Conservation (phyloP, 2,113 vertebrate species). For the Nothocercus julius region DNA sequence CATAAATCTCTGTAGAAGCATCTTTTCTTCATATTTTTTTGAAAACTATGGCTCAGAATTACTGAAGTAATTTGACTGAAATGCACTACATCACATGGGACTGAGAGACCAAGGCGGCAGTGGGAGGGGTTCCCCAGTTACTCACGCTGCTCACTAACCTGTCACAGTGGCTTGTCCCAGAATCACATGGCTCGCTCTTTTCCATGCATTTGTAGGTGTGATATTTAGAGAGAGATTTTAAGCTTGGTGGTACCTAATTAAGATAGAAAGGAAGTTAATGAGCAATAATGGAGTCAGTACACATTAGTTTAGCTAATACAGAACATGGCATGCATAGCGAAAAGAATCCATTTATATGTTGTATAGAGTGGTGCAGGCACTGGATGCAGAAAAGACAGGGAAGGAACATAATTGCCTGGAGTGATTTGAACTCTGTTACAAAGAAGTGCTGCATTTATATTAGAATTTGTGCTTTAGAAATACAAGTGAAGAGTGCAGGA, state of each 20-base stretch:
- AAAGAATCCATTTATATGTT: not conserved
- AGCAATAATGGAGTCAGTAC: not conserved
- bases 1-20: not conserved
- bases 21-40: not conserved
- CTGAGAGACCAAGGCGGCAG: not conserved
- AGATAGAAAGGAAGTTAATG: not conserved
- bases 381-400: not conserved
- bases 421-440: not conserved
- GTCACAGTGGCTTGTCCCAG: not conserved
- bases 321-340: not conserved
- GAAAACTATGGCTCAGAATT: not conserved
- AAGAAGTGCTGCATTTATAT: not conserved
- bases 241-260: not conserved
- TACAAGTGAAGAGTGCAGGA: not conserved
- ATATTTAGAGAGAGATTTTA: not conserved
- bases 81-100: not conserved
- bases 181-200: not conserved
- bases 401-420: not conserved
- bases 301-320: not conserved
- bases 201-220: not conserved
- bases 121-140: not conserved
- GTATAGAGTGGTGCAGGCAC: not conserved
- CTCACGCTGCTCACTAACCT: not conserved
- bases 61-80: not conserved
- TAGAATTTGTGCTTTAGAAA: not conserved